Evolutionary conservation across 2,113 vertebrate genomes (phyloP), one percentile per base, ranked within the genome.

Genomic region (Myotis brandtii): DNA sequence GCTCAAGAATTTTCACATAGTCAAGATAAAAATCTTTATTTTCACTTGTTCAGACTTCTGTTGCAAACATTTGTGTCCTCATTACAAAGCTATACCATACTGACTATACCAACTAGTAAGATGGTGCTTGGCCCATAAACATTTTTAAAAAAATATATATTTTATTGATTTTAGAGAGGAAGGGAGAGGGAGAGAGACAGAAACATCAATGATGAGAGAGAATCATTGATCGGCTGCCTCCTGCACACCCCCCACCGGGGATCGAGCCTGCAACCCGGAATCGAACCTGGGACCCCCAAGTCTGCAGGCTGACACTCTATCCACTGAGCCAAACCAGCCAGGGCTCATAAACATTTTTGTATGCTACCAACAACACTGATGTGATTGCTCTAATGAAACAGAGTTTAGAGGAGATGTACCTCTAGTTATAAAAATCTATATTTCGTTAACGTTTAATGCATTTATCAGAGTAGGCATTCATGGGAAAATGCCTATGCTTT

Each of bases 1-100:
- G 50, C 70, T 48, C 25, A 90, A 86, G 14, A 81, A 86, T 92
- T 94, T 89, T 40, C 21, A 89, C 59, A 18, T 59, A 92, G n/a
- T 92, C 43, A 52, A n/a, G 40, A 84, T 48, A 80, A 67, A 94
- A 93, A 66, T 69, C 9, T 92, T 72, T 96, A 52, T 82, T 92
- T 88, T 72, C 91, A 52, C 67, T 89, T 81, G 18, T 76, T 77
- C 86, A 40, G 62, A 56, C 5, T 50, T 95, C 37, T 85, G 1
- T 62, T 86, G n/a, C 56, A 89, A 81, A 90, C 32, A 30, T 89
- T 46, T 54, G 2, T 69, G 12, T 56, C 72, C 21, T 96, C 0
- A 79, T 67, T 59, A 73, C 23, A n/a, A 93, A 64, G 43, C 9
- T 69, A 10, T 76, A 37, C 9, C 7, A 1, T 46, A 34, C 21